Evolutionary conservation across 1,140 invertebrate species (phyloP), one percentile per base, ranked within the genome.

Genomic region (Ceratina calcarata): DNA sequence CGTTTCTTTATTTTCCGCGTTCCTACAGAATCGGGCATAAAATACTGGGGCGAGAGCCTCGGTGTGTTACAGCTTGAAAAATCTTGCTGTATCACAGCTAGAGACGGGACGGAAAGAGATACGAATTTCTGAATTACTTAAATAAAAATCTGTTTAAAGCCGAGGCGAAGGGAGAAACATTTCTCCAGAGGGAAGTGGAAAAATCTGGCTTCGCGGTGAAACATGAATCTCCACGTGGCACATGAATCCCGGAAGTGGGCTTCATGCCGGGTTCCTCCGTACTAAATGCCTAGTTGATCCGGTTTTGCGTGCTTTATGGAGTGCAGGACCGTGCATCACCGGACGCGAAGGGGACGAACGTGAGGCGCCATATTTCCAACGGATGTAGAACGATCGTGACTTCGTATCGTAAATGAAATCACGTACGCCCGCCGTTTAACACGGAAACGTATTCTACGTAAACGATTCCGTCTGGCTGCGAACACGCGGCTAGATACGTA

Each of bases 401-500:
- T 90, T 89, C 88, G 88, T 91, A 91, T 91, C 90, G 88, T 87
- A 91, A 93, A 93, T 93, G 89, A 91, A 92, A 92, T 92, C 91
- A 91, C 91, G 90, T 89, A 92, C 89, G 37, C 89, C 85, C 84
- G 76, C 87, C 82, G 86, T 88, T 88, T 73, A 87, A 87, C 86
- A 83, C 86, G 88, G 83, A 87, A 90, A 87, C 83, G 80, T 84
- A 82, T 71, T 73, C 68, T 75, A 71, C 68, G 82, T 80, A 86
- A 83, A 82, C 86, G 87, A 81, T 84, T 71, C 74, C 62, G 65
- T 72, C 55, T 70, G 79, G 60, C 60, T 78, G 74, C 49, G 61
- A 53, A 32, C 49, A 22, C 64, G 60, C 51, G 45, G 12, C 37
- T 37, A 53, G 57, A 51, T 53, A 62, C n/a, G 67, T 37, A 16